Conservation (phyloP, 2,888 invertebrate genomes). For the Athrips mouffetella region DNA sequence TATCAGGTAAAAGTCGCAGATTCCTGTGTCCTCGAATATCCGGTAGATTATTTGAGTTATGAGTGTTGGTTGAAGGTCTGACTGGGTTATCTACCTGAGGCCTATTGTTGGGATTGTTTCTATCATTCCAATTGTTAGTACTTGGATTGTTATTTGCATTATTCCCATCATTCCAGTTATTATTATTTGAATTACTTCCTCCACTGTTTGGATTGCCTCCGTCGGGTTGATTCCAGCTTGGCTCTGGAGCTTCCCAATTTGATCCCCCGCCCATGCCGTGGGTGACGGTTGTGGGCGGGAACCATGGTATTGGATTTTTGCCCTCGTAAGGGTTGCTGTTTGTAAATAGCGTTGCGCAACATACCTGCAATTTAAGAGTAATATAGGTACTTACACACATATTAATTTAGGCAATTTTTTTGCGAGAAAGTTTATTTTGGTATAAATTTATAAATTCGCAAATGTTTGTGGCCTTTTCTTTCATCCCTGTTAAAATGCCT, state of each 20-base stretch:
- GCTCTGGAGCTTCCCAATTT: background rate
- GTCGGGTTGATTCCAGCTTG: background rate
- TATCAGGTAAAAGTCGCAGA: conserved; percentile 45
- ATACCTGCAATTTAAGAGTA: conserved; percentile 35
- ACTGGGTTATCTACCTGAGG: background rate
- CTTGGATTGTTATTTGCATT: background rate
- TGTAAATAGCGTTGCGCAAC: conserved; percentile 31
- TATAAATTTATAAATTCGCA: no score
- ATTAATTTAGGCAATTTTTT: no score
- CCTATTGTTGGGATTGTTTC: background rate
- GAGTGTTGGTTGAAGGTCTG: conserved; percentile 13
- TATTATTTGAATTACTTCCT: no score
- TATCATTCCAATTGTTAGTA: background rate
- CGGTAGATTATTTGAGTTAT: conserved; percentile 24
- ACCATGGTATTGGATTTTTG: background rate
- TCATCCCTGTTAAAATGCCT: no score
- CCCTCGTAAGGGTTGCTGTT: background rate
- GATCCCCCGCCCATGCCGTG: conserved; percentile 2
- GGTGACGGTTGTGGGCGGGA: background rate
- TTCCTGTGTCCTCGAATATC: conserved; percentile 45
- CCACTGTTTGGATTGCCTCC: background rate
- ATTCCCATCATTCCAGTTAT: background rate
- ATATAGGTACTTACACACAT: no score
- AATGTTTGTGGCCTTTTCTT: no score
- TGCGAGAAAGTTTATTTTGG: no score